These are phyloP conservation scores for Platycercus adscitus DNA, from an alignment of 2,113 vertebrate species.

Conservation along the genomic window DNA sequence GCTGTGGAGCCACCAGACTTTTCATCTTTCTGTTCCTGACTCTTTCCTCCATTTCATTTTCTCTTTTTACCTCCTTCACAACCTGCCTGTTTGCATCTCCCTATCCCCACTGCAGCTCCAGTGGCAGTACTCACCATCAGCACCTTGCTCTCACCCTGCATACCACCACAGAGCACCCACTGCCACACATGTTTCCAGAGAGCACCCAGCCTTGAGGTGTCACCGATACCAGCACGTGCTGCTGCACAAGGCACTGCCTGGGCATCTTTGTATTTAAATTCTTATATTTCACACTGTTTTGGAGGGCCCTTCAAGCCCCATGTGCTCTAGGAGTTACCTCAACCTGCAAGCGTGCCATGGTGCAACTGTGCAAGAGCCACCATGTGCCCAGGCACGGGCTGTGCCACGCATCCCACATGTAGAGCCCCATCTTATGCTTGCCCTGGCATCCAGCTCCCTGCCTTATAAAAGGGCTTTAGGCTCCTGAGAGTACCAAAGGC, in stretches of 20 bases:
- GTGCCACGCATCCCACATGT: rapidly evolving
- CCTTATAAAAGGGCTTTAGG: neutral
- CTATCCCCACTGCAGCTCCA: rapidly evolving
- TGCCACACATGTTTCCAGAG: rapidly evolving
- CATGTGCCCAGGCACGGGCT: rapidly evolving
- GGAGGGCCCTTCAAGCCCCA: neutral
- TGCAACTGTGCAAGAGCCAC: neutral
- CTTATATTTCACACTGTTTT: neutral
- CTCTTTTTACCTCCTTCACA: neutral
- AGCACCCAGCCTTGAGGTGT: rapidly evolving
- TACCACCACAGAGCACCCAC: neutral
- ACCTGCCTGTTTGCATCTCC: neutral
- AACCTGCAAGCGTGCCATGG: neutral
- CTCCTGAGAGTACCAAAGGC: neutral
- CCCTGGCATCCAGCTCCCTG: neutral
- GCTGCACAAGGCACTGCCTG: neutral
- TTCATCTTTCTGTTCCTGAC: neutral
- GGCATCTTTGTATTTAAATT: neutral
- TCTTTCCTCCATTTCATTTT: neutral
- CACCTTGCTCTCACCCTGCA: neutral
- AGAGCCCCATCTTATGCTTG: neutral
- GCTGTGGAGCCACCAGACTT: neutral
- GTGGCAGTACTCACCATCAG: rapidly evolving
- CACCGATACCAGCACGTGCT: neutral
- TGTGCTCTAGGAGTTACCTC: neutral